Evolutionary conservation across 2,888 invertebrate genomes (phyloP), one percentile per base, ranked within the genome.

Genomic region (Acronicta alni): DNA sequence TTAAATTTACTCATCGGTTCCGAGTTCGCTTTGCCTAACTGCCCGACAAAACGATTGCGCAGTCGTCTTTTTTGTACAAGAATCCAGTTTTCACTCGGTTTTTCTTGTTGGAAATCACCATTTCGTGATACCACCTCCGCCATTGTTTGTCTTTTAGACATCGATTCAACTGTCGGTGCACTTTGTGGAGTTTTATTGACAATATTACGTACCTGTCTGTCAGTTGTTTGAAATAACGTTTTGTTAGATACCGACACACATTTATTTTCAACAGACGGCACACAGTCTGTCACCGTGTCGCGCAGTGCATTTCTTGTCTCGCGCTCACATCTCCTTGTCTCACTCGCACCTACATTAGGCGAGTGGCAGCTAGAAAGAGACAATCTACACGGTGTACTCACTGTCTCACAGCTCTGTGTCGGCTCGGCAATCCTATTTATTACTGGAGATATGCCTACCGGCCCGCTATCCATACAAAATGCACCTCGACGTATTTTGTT

Each of bases 401-500:
- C 42, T 12, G 17, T 23, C 17, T 20, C 18, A n/a, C 20, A 14
- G 4, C 42, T n/a, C 20, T 42, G 42, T 23, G 23, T 42, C 42
- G 42, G 42, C 42, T n/a, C 23, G 14, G 23, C 23, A 23, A 42
- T 42, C 41, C 18, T 41, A 17, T 23, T 9, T 23, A 42, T 12
- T 20, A 42, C 20, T n/a, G 42, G 42, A 14, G 23, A 42, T 42
- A 23, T 23, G 23, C 42, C 42, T 42, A 42, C 23, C 23, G 42
- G 42, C 20, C 42, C 42, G 15, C 23, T 42, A n/a, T 42, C 42
- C 14, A 23, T 42, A 23, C 23, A 42, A 42, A 20, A 42, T 42
- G 42, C 23, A n/a, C 23, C 42, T n/a, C 42, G 23, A 16, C 42
- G 20, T 7, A 16, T 8, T 42, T 42, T 42, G n/a, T 42, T 42